Evolutionary conservation across 2,113 vertebrate species (phyloP), one percentile per base, ranked within the genome.

Genomic region (Rissa tridactyla): DNA sequence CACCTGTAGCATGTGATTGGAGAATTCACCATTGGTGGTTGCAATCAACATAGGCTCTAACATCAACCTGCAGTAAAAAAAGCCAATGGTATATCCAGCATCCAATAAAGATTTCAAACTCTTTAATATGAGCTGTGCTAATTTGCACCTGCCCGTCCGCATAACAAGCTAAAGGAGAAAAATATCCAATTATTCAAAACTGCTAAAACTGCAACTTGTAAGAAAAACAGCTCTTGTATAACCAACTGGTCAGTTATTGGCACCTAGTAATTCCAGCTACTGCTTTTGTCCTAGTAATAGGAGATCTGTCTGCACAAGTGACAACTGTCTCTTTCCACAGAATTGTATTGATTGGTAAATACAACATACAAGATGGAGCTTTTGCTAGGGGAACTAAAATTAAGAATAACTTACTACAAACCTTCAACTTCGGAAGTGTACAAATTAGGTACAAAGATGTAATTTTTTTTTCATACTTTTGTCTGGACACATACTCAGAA

Each of bases 221-320:
- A 61, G 49, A 76, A 80, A 95, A 96, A 77, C 68, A 95, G 65
- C 3, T 51, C 52, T 85, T 93, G n/a, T 44, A 75, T 90, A 93
- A 96, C 84, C 3, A 7, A 34, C 51, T 55, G 49, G 82, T 51
- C 81, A 71, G 32, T 87, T 91, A 82, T 9, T 34, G 30, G 40
- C 57, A 90, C n/a, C 88, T 90, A 61, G 6, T 92, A 94, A 83
- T 51, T 80, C 62, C 86, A 94, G 51, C 7, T 80, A 73, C 30
- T 27, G 46, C 46, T 61, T 94, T 46, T 61, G 76, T 73, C 40
- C 75, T 34, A 79, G 36, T 52, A 77, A 64, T 3, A 84, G 20
- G 5, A 79, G 40, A 72, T 36, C 44, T 36, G 9, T 40, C 66
- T 27, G 49, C 30, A 52, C 10, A 76, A 76, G 60, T 22, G 47